Base-by-base conservation (phyloP, 2,113 vertebrate species). In the Phocoena phocoena region DNA sequence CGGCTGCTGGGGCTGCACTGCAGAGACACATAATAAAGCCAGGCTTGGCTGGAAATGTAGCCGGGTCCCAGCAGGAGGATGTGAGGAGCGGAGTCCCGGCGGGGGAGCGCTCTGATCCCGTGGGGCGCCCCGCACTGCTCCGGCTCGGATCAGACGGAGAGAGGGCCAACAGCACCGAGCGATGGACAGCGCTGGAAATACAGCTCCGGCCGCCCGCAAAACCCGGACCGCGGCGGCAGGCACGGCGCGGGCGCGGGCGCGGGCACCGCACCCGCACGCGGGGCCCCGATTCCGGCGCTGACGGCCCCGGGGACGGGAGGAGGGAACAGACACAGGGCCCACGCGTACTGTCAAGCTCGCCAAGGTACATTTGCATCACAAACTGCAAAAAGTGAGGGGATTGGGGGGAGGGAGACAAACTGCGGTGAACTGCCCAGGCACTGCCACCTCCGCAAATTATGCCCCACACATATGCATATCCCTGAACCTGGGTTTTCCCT, bases 1-100 rank as follows among this genome's bases (percentile, higher is more conserved):
- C 99, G 99, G 99, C 99, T 99, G 99, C 99, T 99, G 99, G 99
- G 99, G 99, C 99, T 99, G 99, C 99, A 99, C 99, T 99, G 99
- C 99, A 99, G 99, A 99, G 99, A 99, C 99, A 99, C 99, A 99
- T 99, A 99, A 99, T 99, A 99, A 99, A 99, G 99, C 99, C 99
- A 99, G 99, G 99, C 99, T 99, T 99, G 99, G 99, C 99, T 99
- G 99, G 99, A 99, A 99, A 99, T 99, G 99, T 99, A 99, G 99
- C 99, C 99, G 99, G 99, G 99, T 99, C 99, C 99, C 99, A 99
- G 99, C 99, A 99, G 99, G 99, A 99, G 99, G 99, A 99, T 99
- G 99, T 99, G 99, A 99, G 99, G 99, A 99, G 99, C 99, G 99
- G 99, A 99, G 99, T 99, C 99, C 99, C 99, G 99, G 99, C 99